These are phyloP conservation scores for Papilio demoleus DNA, from an alignment of 2,888 invertebrate genomes.

Conservation along the genomic window DNA sequence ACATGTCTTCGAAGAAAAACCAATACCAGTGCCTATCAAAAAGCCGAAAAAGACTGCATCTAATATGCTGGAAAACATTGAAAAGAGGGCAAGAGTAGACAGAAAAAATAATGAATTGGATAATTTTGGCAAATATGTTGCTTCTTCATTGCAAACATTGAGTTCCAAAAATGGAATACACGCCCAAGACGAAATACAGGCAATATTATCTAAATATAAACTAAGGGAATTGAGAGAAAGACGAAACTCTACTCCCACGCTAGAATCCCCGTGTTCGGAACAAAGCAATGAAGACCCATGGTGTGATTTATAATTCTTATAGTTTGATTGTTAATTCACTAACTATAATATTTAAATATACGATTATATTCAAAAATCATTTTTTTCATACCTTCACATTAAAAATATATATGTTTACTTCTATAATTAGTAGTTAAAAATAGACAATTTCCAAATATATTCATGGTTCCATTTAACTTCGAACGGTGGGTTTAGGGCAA, in stretches of 20 bases:
- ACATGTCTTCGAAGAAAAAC: neutral
- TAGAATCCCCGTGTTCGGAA: neutral
- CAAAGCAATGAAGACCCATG: neutral
- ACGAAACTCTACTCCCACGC: neutral
- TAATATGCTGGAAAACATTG: neutral
- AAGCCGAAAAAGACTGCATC: neutral
- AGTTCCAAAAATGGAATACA: constrained; percentile 1
- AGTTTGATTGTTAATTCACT: neutral
- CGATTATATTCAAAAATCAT: neutral
- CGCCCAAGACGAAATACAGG: constrained; percentile 22
- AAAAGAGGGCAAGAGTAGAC: neutral
- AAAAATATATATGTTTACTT: too few relatives aligned
- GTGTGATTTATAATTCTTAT: neutral
- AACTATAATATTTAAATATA: neutral
- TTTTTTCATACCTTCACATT: neutral
- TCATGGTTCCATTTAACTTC: too few relatives aligned
- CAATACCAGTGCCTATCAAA: neutral
- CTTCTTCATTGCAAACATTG: neutral
- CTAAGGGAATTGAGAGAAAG: neutral
- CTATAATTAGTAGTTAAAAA: too few relatives aligned
- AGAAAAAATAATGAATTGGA: neutral
- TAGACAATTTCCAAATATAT: too few relatives aligned
- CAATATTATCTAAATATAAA: constrained; percentile 31
- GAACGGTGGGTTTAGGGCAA: too few relatives aligned
- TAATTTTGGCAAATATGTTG: constrained; percentile 1